Percentiles rank a stretch among this genome's conserved stretches.
Conservation (phyloP, 2,888 invertebrate species). For the Drosophila cracens region DNA sequence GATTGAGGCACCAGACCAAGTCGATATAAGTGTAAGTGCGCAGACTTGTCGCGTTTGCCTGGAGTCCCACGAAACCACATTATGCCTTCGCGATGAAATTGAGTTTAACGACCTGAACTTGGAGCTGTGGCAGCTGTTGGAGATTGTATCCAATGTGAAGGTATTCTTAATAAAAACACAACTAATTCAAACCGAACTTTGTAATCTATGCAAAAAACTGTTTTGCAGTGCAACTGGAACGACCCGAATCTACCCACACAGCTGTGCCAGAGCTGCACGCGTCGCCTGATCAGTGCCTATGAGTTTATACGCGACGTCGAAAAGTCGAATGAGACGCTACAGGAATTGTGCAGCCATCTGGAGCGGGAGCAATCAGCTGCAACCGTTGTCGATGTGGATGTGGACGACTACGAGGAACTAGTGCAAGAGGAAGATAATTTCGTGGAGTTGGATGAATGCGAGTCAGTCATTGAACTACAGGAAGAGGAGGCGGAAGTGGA, state of each 20-base stretch:
- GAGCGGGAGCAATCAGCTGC: slow-evolving; percentile 16
- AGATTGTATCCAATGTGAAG: slow-evolving; percentile 71
- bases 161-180: slow-evolving; percentile 46
- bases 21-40: slow-evolving; percentile 11
- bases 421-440: slow-evolving; percentile 13
- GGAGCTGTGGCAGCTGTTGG: slow-evolving; percentile 69
- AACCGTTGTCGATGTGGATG: background rate
- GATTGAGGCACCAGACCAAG: background rate
- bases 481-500: slow-evolving; percentile 25
- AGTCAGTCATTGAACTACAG: slow-evolving; percentile 38
- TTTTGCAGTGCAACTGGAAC: slow-evolving; percentile 55
- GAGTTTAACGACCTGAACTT: slow-evolving; percentile 69
- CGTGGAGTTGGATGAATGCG: slow-evolving; percentile 20
- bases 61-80: slow-evolving; percentile 55
- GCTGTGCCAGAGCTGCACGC: slow-evolving; percentile 77
- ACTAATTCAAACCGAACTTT: background rate
- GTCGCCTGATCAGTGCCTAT: slow-evolving; percentile 75
- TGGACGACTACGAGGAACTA: slow-evolving; percentile 13
- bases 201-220: background rate
- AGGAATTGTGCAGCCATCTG: slow-evolving; percentile 33
- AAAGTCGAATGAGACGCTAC: slow-evolving; percentile 68
- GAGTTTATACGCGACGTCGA: slow-evolving; percentile 78
- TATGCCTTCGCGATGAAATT: slow-evolving; percentile 78
- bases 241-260: slow-evolving; percentile 66
- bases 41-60: slow-evolving; percentile 78